phyloP scores from a whole-genome alignment of 1,140 invertebrate species.

The Drosophila ananassae region DNA sequence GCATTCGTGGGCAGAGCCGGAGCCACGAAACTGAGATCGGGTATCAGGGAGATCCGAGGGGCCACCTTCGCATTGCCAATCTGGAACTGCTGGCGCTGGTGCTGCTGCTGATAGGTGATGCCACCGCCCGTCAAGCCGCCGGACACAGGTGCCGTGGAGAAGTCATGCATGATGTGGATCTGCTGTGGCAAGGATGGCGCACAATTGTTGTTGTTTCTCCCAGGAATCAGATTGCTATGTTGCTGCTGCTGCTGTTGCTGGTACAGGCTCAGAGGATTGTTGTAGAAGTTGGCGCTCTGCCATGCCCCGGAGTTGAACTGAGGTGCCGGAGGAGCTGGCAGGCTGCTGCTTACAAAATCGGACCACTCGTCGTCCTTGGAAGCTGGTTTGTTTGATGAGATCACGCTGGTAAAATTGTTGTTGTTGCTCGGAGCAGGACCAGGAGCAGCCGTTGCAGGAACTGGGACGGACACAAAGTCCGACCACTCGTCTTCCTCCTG shows the following conservation, averaged over 20 bases:
- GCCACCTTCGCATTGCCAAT: constrained; percentile 74
- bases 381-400: constrained; percentile 11
- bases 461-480: constrained; percentile 86
- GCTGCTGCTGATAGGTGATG: constrained; percentile 61
- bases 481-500: constrained; percentile 86
- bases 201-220: constrained; percentile 24
- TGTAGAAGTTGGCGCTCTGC: constrained; percentile 82
- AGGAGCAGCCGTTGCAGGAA: constrained; percentile 42
- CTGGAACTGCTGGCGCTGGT: constrained; percentile 72
- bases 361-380: constrained; percentile 87
- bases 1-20: constrained; percentile 77
- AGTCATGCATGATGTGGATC: constrained; percentile 82
- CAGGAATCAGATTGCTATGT: constrained; percentile 65
- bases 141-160: constrained; percentile 67
- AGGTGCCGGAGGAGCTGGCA: constrained; percentile 37
- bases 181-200: constrained; percentile 54
- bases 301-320: constrained; percentile 81
- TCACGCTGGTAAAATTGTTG: constrained; percentile 40
- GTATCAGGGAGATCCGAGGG: constrained; percentile 84
- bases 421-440: constrained; percentile 41
- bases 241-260: constrained; percentile 60
- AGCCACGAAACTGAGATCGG: constrained; percentile 85
- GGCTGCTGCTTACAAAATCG: constrained; percentile 87
- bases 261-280: constrained; percentile 78
- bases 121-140: constrained; percentile 28